Evolutionary conservation across 2,113 vertebrate species (phyloP), one percentile per base, ranked within the genome.

Genomic region (Cheilinus undulatus): DNA sequence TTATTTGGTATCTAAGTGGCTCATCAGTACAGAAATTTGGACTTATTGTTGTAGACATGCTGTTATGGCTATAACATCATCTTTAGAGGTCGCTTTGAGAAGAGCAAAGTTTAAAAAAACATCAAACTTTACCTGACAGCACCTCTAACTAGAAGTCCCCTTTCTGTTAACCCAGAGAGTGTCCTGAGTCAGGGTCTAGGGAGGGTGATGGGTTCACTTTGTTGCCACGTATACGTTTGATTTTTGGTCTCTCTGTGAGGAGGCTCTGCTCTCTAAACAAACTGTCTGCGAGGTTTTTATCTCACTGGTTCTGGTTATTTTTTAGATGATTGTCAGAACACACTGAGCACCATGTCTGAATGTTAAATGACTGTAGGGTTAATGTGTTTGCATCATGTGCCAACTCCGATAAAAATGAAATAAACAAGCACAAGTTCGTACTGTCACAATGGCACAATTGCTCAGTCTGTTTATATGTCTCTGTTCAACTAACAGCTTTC

Each of bases 401-500:
- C 30, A 32, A 32, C 6, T 32, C 30, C 6, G 30, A 32, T 32
- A 30, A 32, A 1, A 32, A 32, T 32, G 15, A 7, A 9, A 10
- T 8, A 34, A 53, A 60, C 20, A 75, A 70, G 49, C 54, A 46
- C 38, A 63, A 14, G 5, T 38, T 10, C 61, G 23, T 26, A 9
- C 1, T 2, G 3, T 32, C 30, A 9, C 6, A 9, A 43, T 14
- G 54, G 4, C 15, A 17, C 1, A 1, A 10, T 14, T 22, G 2
- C 61, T 19, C 27, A 19, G n/a, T 28, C 3, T 22, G n/a, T 53
- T 61, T 36, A 4, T 58, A 0, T 2, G 7, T 60, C 7, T 14
- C 28, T 46, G 27, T 59, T 0, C 4, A 63, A 69, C 42, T 0
- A 27, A 58, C 50, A 50, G 15, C 58, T 60, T 67, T 65, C 32